Percentiles rank a stretch among this genome's conserved stretches.
Conservation (phyloP, 2,113 vertebrate genomes). For the Herpailurus yagouaroundi region DNA sequence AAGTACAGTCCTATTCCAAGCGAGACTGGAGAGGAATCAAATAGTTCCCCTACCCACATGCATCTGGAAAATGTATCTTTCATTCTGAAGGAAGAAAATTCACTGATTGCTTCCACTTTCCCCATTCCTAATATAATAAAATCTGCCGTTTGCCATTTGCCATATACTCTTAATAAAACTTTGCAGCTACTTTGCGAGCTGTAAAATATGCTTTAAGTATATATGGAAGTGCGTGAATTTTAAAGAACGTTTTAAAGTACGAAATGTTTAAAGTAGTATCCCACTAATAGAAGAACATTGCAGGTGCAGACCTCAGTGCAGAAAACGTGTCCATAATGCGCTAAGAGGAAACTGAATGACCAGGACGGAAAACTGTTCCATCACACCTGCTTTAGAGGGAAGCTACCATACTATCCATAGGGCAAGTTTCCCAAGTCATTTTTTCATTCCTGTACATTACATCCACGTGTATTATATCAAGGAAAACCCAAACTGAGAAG, state of each 20-base stretch:
- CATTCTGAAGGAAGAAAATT: background rate
- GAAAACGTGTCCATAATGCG: background rate
- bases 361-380: background rate
- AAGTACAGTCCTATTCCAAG: background rate
- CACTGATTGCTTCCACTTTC: background rate
- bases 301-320: background rate
- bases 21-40: background rate
- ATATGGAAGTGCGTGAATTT: background rate
- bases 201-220: background rate
- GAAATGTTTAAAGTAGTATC: background rate
- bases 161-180: background rate
- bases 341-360: background rate
- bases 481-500: background rate
- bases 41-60: background rate
- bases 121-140: background rate
- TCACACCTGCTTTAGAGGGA: background rate
- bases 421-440: background rate
- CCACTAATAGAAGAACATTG: background rate
- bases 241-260: background rate
- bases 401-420: background rate
- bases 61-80: constrained; percentile 6
- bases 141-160: background rate
- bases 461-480: background rate
- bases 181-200: background rate
- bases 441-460: background rate